These are phyloP conservation scores for Chrysodeixis includens DNA, from an alignment of 2,888 invertebrate genomes.

Conservation along the genomic window DNA sequence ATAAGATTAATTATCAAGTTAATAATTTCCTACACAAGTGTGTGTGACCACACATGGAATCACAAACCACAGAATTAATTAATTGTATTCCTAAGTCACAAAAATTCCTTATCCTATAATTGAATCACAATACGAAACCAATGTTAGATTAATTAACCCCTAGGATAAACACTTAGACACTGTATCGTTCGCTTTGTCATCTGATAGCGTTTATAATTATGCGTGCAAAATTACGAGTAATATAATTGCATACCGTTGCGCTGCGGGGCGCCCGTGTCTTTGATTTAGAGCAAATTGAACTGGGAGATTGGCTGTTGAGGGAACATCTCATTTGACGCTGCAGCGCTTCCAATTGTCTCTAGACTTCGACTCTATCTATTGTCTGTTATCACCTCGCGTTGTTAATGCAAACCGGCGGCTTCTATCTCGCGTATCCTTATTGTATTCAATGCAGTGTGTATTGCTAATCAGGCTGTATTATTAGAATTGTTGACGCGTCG, in stretches of 20 bases:
- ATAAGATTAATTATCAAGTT: background rate
- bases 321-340: conserved; percentile 86
- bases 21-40: background rate
- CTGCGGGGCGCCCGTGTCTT: conserved; percentile 68
- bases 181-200: conserved; percentile 64
- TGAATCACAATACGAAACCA: conserved; percentile 61
- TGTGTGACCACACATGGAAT: background rate
- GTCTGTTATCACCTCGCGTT: conserved; percentile 69
- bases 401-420: conserved; percentile 65
- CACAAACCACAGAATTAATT: conserved; percentile 10
- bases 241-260: conserved; percentile 66
- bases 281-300: conserved; percentile 88
- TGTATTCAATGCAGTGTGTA: conserved; percentile 57
- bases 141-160: conserved; percentile 63
- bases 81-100: conserved; percentile 34
- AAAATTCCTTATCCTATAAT: conserved; percentile 58
- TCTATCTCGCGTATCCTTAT: conserved; percentile 56
- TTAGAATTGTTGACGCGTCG: background rate
- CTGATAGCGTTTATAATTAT: conserved; percentile 73
- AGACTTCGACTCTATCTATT: conserved; percentile 72
- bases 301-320: conserved; percentile 80
- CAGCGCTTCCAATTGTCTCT: conserved; percentile 84
- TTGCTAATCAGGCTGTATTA: conserved; percentile 28
- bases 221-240: conserved; percentile 64
- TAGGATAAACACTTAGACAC: conserved; percentile 63